Conservation (phyloP, 1,140 invertebrate genomes). For the Lethrus apterus region DNA sequence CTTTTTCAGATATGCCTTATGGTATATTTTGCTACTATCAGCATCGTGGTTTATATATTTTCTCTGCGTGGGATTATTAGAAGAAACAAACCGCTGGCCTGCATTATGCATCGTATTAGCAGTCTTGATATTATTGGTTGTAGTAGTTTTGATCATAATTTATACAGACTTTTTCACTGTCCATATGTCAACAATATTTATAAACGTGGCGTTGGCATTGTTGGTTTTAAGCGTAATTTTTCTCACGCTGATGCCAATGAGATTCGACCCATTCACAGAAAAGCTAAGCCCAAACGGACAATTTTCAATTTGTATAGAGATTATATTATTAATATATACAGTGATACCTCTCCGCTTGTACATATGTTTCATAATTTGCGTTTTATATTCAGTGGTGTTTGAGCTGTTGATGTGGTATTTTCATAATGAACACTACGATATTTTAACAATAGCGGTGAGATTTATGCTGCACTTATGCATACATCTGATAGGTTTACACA, state of each 20-base stretch:
- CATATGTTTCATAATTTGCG: constrained; percentile 67
- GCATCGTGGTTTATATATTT: constrained; percentile 51
- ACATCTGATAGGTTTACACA: constrained; percentile 87
- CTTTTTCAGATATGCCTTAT: constrained; percentile 51
- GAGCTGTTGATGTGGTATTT: constrained; percentile 55
- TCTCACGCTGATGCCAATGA: constrained; percentile 49
- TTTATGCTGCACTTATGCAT: constrained; percentile 80
- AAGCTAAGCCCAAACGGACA: constrained; percentile 66
- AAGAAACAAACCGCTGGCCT: constrained; percentile 46
- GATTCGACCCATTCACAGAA: constrained; percentile 21
- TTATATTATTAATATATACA: constrained; percentile 86
- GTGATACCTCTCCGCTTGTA: constrained; percentile 87
- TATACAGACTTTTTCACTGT: constrained; percentile 59
- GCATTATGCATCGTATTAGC: constrained; percentile 52
- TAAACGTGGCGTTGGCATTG: constrained; percentile 56
- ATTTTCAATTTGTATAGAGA: constrained; percentile 78
- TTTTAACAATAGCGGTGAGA: constrained; percentile 52
- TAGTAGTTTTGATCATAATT: constrained; percentile 54
- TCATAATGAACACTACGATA: constrained; percentile 41
- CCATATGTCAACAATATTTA: constrained; percentile 56
- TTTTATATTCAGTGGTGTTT: constrained; percentile 74
- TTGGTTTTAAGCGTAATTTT: constrained; percentile 60
- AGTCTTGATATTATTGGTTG: constrained; percentile 48
- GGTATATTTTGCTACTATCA: constrained; percentile 51
- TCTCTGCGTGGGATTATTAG: constrained; percentile 40